These are phyloP conservation scores for Limnephilus auricula DNA, from an alignment of 2,888 invertebrate species.

Conservation along the genomic window DNA sequence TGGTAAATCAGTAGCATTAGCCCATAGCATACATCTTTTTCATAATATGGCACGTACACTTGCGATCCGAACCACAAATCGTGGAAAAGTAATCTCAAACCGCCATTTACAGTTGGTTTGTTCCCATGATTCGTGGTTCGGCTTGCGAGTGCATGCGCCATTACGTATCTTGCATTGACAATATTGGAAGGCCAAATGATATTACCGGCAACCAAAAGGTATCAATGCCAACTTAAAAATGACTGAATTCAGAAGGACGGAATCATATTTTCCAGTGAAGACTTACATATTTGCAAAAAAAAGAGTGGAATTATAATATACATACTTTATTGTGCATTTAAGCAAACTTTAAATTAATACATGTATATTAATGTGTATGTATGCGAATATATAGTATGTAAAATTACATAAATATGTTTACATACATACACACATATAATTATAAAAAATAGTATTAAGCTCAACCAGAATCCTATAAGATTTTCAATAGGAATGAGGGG, in stretches of 20 bases:
- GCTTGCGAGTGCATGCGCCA: not conserved
- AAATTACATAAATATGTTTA: constrained; percentile 39
- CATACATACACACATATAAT: constrained; percentile 52
- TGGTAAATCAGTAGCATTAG: not conserved
- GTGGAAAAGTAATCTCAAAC: too few species aligned
- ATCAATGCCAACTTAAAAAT: not conserved
- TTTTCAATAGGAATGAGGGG: constrained; percentile 54
- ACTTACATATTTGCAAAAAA: constrained; percentile 26
- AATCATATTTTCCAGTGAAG: constrained; percentile 21
- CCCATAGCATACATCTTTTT: not conserved
- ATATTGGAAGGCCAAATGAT: not conserved
- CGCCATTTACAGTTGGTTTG: too few species aligned
- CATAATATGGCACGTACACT: not conserved
- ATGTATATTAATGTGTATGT: constrained; percentile 56
- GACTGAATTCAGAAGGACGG: not conserved
- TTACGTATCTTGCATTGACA: not conserved
- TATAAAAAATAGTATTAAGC: constrained; percentile 60
- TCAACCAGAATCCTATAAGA: constrained; percentile 57
- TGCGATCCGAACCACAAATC: too few species aligned
- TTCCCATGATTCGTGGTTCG: too few species aligned
- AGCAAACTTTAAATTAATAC: constrained; percentile 56
- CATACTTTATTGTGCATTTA: constrained; percentile 63
- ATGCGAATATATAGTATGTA: constrained; percentile 42
- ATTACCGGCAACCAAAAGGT: not conserved
- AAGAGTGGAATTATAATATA: constrained; percentile 52